Evolutionary conservation across 2,797 vertebrate genomes (phyloP).

Genomic region (Cygnus olor): DNA sequence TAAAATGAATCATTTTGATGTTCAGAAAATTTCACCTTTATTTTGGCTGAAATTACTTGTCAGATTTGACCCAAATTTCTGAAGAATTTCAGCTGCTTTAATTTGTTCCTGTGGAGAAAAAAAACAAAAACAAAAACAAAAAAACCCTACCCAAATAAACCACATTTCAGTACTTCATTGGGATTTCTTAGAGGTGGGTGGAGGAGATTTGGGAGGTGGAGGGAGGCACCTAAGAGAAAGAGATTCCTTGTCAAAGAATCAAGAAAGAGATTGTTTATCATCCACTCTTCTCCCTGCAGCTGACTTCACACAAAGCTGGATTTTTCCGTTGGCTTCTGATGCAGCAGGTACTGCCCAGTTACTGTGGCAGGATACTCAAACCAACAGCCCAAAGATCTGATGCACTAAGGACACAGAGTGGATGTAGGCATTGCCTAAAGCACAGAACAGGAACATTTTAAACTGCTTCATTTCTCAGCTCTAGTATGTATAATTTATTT

Average conservation of each 20-base stretch:
- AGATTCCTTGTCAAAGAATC: not conserved
- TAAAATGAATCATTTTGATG: not conserved
- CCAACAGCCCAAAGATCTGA: not conserved
- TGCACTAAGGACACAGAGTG: not conserved
- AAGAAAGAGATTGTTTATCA: not conserved
- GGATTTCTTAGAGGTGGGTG: conserved; percentile 29
- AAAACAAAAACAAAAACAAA: not conserved
- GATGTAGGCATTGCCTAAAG: conserved; percentile 36
- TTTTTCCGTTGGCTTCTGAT: not conserved
- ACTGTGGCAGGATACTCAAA: not conserved
- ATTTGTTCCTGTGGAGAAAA: not conserved
- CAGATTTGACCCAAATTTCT: conserved; percentile 52
- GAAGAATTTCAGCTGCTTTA: conserved; percentile 27
- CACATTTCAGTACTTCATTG: not conserved
- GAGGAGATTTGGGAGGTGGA: fast-evolving
- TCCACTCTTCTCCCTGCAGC: not conserved
- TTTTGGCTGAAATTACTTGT: conserved; percentile 47
- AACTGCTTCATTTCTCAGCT: conserved; percentile 46
- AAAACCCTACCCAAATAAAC: not conserved
- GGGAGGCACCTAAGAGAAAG: not conserved
- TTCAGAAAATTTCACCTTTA: conserved; percentile 33
- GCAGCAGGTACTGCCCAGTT: not conserved
- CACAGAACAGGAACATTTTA: conserved; percentile 37
- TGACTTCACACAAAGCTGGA: not conserved
- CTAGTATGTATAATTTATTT: conserved; percentile 67